Percentiles rank a stretch among this genome's conserved stretches.
Conservation (phyloP, 2,113 vertebrate genomes). For the Phylloscopus whistleri region DNA sequence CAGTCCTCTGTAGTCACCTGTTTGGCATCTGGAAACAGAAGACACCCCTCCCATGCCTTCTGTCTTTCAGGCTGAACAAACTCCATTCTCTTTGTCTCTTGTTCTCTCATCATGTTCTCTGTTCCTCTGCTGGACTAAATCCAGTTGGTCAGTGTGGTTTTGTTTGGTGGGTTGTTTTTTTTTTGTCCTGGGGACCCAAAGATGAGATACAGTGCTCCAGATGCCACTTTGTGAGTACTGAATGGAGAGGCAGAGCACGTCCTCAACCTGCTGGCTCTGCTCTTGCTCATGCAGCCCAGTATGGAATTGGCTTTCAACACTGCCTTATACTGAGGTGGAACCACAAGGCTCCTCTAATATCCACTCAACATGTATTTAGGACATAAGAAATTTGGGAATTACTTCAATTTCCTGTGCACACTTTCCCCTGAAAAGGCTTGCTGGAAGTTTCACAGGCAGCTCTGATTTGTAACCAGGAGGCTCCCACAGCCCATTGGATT, state of each 20-base stretch:
- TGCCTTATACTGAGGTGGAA: background rate
- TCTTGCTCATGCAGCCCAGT: background rate
- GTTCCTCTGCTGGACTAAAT: background rate
- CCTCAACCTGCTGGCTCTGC: background rate
- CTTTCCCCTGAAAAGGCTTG: background rate
- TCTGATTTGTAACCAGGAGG: background rate
- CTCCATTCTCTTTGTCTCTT: background rate
- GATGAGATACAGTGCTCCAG: background rate
- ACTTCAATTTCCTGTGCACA: background rate
- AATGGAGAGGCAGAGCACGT: rapidly evolving
- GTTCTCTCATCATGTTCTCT: background rate
- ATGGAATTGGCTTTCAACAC: background rate
- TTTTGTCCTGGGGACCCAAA: background rate
- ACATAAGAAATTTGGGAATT: background rate
- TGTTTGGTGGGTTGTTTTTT: background rate
- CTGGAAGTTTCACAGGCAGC: background rate
- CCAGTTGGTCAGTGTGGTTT: background rate
- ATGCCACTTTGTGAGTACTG: background rate
- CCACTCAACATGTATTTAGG: background rate
- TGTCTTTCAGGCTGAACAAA: background rate
- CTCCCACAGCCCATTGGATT: background rate
- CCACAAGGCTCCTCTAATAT: background rate
- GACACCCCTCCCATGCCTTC: background rate
- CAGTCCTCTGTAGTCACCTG: background rate
- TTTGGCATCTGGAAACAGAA: background rate